Percentiles rank a stretch among this genome's conserved stretches.
Evolutionary conservation across 2,113 vertebrate species (phyloP).

Genomic region (Ceyx margarethae): DNA sequence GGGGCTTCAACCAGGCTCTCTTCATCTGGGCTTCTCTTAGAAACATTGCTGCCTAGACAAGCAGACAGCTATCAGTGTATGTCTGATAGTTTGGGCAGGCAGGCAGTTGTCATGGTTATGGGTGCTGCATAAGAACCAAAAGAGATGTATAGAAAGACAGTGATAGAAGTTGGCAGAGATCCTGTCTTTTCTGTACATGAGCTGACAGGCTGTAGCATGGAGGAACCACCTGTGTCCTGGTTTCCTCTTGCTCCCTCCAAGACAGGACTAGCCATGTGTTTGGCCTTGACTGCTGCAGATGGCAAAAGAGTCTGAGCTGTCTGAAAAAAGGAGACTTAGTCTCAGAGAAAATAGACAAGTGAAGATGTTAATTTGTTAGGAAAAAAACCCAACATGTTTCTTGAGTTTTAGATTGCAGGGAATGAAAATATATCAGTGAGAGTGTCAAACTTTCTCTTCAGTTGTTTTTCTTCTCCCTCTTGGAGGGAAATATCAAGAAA

Average conservation of each 20-base stretch:
- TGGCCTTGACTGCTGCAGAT: background rate
- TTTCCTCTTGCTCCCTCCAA: background rate
- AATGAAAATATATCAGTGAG: background rate
- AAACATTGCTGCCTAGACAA: slow-evolving; percentile 31
- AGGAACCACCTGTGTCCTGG: slow-evolving; percentile 43
- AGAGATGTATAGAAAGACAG: slow-evolving; percentile 42
- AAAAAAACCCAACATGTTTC: background rate
- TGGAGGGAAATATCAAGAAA: background rate
- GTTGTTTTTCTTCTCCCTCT: background rate
- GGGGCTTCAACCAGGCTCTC: background rate
- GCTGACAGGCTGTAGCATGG: slow-evolving; percentile 3
- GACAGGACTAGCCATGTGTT: background rate
- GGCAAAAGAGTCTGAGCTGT: background rate
- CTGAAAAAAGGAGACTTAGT: background rate
- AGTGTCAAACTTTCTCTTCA: background rate
- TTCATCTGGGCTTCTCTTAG: background rate
- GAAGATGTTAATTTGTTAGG: slow-evolving; percentile 7
- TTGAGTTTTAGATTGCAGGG: background rate
- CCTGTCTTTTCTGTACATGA: background rate
- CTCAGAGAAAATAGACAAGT: background rate
- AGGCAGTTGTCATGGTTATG: slow-evolving; percentile 64
- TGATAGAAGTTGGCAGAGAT: background rate
- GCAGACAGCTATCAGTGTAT: slow-evolving; percentile 32
- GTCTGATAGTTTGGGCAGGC: slow-evolving; percentile 28
- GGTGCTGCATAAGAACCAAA: slow-evolving; percentile 15